phyloP scores from a whole-genome alignment of 2,888 invertebrate genomes.

The Diploptera punctata region DNA sequence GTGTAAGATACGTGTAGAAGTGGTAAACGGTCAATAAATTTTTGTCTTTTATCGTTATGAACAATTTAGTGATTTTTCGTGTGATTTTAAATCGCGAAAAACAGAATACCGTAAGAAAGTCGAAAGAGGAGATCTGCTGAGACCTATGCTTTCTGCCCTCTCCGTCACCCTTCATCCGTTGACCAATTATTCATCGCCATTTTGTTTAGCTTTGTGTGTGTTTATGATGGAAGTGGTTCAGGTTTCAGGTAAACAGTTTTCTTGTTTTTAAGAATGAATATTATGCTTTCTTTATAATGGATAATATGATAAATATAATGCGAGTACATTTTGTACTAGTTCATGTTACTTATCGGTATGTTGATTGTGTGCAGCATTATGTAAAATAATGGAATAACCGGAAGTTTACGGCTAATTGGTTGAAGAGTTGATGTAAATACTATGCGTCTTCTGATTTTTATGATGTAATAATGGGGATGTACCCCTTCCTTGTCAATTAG shows the following conservation, averaged over 20 bases:
- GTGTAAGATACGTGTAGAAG: conserved; percentile 15
- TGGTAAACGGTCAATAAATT: conserved; percentile 22
- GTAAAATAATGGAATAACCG: conserved; percentile 38
- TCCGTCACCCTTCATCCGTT: conserved; percentile 23
- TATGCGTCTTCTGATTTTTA: conserved; percentile 3
- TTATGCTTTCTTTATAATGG: not conserved
- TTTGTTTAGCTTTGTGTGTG: conserved; percentile 48
- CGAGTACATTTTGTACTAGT: not conserved
- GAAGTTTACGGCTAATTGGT: conserved; percentile 40
- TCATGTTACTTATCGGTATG: not conserved
- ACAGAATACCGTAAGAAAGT: not conserved
- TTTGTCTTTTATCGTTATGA: conserved; percentile 4
- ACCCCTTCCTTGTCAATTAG: no score
- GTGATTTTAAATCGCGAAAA: not conserved
- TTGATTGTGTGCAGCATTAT: not conserved
- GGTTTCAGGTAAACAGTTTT: conserved; percentile 38
- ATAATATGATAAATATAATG: not conserved
- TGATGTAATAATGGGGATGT: not conserved
- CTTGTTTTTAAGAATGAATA: conserved; percentile 14
- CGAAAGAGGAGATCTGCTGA: not conserved
- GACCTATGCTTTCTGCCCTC: conserved; percentile 16
- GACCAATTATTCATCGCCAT: conserved; percentile 45
- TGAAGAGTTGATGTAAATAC: conserved; percentile 38
- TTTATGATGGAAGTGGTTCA: conserved; percentile 37
- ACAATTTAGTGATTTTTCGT: not conserved